Percentiles rank a stretch among this genome's conserved stretches.
These are phyloP conservation scores for Dynastes hyllus DNA, from an alignment of 2,888 invertebrate genomes.

Conservation along the genomic window DNA sequence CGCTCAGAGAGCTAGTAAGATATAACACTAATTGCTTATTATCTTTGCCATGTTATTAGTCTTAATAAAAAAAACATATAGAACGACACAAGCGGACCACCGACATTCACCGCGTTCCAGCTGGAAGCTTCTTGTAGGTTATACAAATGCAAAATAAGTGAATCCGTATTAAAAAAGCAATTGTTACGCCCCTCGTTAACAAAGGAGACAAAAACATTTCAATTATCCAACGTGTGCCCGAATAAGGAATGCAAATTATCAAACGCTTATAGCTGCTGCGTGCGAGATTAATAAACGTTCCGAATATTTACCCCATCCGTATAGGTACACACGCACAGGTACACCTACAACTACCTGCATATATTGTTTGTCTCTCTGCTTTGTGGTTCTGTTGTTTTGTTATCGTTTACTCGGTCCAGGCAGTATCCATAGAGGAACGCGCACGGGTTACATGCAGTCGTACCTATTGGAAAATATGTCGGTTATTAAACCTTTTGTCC, in stretches of 20 bases:
- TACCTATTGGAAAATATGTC: constrained; percentile 58
- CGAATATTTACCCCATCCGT: constrained; percentile 40
- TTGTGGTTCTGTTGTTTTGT: constrained; percentile 44
- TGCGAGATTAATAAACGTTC: constrained; percentile 50
- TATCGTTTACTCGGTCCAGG: not conserved
- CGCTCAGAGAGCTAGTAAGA: no score
- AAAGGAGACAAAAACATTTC: constrained; percentile 38
- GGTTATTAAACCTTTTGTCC: constrained; percentile 65
- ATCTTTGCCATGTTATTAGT: no score
- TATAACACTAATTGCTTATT: no score
- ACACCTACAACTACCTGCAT: not conserved
- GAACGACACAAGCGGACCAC: no score
- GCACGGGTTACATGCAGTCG: not conserved
- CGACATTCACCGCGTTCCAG: no score
- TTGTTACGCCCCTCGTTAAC: not conserved
- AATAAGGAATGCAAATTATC: constrained; percentile 49
- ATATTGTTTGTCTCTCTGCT: constrained; percentile 48
- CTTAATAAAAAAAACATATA: no score
- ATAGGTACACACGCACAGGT: not conserved
- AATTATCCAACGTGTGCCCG: constrained; percentile 29
- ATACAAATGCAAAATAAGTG: not conserved
- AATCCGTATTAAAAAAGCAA: no score
- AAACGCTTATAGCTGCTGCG: constrained; percentile 45
- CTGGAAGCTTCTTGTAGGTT: no score
- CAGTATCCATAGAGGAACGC: not conserved